Evolutionary conservation across 1,140 invertebrate genomes (phyloP).

Genomic region (Octopus bimaculoides): DNA sequence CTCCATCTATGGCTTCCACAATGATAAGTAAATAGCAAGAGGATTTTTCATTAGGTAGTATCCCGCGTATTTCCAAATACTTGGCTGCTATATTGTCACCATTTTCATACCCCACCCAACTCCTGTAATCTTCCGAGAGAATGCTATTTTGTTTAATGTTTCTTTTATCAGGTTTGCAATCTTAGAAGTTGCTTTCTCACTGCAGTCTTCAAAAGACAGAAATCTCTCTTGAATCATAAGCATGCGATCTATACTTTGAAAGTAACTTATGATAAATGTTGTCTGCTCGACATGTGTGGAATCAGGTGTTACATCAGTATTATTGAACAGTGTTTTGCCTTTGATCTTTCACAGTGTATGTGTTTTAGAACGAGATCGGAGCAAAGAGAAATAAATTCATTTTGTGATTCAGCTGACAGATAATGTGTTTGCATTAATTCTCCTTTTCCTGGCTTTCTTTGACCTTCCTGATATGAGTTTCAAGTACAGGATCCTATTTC

Average conservation of each 20-base stretch:
- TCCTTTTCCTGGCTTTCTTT: neutral
- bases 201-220: neutral
- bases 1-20: too few relatives aligned
- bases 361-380: neutral
- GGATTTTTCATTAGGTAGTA: too few relatives aligned
- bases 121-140: neutral
- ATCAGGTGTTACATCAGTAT: neutral
- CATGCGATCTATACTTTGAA: neutral
- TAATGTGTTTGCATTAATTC: neutral
- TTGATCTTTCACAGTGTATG: neutral
- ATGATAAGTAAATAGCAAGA: too few relatives aligned
- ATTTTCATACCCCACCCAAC: neutral
- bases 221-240: constrained; percentile 2
- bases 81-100: too few relatives aligned
- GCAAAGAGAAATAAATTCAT: constrained; percentile 1
- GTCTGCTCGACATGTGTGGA: constrained; percentile 2
- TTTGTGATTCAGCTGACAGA: neutral
- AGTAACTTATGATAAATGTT: neutral
- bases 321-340: neutral
- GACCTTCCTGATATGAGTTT: neutral
- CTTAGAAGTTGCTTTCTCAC: neutral
- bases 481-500: neutral
- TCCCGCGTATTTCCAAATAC: too few relatives aligned
- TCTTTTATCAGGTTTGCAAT: neutral
- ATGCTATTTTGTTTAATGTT: neutral